Evolutionary conservation across 1,140 invertebrate species (phyloP).

Genomic region (Ips typographus): DNA sequence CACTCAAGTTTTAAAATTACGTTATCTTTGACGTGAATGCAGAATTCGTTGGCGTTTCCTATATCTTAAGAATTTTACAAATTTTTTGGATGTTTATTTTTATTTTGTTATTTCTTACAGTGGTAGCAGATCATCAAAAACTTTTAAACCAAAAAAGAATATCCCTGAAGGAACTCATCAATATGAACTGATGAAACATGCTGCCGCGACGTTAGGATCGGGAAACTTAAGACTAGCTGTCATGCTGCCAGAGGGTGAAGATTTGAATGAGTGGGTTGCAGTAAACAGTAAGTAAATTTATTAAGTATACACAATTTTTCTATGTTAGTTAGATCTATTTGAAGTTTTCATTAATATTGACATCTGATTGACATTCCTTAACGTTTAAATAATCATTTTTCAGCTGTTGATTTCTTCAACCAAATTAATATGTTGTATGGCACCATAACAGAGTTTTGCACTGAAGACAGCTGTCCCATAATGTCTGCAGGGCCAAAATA

Average conservation of each 20-base stretch:
- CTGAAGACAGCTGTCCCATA: conserved; percentile 95
- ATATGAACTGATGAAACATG: conserved; percentile 99
- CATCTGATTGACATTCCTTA: not conserved
- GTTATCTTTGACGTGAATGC: no score
- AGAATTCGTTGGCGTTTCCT: not conserved
- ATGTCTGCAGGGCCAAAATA: conserved; percentile 99
- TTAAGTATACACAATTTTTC: not conserved
- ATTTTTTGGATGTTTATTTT: not conserved
- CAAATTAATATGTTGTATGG: conserved; percentile 99
- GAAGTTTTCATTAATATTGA: no score
- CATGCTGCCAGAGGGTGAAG: conserved; percentile 97
- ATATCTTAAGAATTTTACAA: not conserved
- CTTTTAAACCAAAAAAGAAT: conserved; percentile 99
- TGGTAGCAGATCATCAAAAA: conserved; percentile 90
- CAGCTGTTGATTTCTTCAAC: conserved; percentile 99
- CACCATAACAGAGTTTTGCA: conserved; percentile 99
- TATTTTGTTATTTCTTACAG: conserved; percentile 28
- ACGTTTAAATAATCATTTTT: conserved; percentile 44
- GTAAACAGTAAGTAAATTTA: conserved; percentile 85
- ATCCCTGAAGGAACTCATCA: conserved; percentile 98
- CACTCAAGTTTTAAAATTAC: no score
- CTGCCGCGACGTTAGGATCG: conserved; percentile 95
- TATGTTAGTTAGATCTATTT: no score
- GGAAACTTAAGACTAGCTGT: conserved; percentile 95
- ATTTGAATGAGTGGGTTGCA: conserved; percentile 99